Evolutionary conservation across 2,888 invertebrate species (phyloP).

Genomic region (Parnassius mnemosyne): DNA sequence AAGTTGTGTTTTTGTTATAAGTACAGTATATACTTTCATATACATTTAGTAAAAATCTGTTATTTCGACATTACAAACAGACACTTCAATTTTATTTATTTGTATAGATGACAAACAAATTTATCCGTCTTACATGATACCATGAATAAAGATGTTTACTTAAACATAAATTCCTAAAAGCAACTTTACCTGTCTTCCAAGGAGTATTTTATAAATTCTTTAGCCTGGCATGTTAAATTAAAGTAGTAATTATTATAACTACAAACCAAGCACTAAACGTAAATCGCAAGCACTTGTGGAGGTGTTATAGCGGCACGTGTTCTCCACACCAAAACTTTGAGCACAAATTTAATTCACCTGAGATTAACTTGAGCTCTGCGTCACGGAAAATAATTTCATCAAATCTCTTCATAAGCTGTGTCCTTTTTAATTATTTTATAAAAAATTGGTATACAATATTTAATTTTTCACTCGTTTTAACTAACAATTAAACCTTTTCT

Average conservation of each 20-base stretch:
- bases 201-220: background rate
- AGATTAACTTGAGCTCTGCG: slow-evolving; percentile 27
- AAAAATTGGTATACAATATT: background rate
- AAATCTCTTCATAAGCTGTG: slow-evolving; percentile 19
- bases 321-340: slow-evolving; percentile 25
- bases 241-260: slow-evolving; percentile 21
- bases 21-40: too few relatives aligned
- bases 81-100: too few relatives aligned
- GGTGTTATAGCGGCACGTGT: slow-evolving; percentile 28
- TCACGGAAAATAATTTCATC: slow-evolving; percentile 24
- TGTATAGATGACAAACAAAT: too few relatives aligned
- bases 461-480: background rate
- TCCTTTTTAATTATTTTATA: background rate
- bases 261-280: slow-evolving; percentile 21
- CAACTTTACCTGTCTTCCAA: too few relatives aligned
- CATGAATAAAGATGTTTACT: too few relatives aligned
- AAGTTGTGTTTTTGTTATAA: too few relatives aligned
- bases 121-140: too few relatives aligned
- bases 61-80: too few relatives aligned
- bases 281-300: slow-evolving; percentile 23
- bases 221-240: slow-evolving; percentile 11
- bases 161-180: too few relatives aligned
- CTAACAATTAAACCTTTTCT: too few relatives aligned
- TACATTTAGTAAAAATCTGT: too few relatives aligned
- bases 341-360: slow-evolving; percentile 27